A percentile compares a stretch with the other conserved stretches of the same genome.
Conservation (phyloP, 2,888 invertebrate genomes). For the Epinotia brunnichana region DNA sequence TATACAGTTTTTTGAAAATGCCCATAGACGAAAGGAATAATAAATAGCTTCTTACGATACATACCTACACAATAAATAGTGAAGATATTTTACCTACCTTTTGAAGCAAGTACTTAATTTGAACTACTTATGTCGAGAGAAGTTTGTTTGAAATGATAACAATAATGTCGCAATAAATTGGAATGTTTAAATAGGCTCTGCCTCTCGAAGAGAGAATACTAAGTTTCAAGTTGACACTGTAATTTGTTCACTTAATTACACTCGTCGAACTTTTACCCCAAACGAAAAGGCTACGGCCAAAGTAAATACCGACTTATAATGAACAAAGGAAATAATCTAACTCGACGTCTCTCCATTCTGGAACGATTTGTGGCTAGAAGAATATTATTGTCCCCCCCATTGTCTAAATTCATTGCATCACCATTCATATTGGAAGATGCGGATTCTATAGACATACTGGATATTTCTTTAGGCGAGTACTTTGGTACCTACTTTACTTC, state of each 20-base stretch:
- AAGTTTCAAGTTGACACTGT: slow-evolving; percentile 57
- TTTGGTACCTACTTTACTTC: not conserved
- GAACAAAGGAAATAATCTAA: slow-evolving; percentile 28
- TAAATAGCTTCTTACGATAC: too few species aligned
- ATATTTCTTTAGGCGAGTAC: not conserved
- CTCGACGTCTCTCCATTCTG: slow-evolving; percentile 7
- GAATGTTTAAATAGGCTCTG: not conserved
- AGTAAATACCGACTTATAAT: slow-evolving; percentile 29
- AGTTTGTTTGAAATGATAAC: slow-evolving; percentile 3
- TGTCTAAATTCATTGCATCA: not conserved
- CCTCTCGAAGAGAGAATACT: slow-evolving; percentile 41
- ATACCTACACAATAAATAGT: too few species aligned
- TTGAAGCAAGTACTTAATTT: not conserved
- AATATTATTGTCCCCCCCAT: not conserved
- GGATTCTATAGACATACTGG: not conserved
- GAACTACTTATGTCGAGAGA: not conserved
- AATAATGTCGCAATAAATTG: not conserved
- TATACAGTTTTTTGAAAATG: too few species aligned
- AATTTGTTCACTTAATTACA: slow-evolving; percentile 66
- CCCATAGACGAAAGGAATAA: too few species aligned
- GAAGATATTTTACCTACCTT: too few species aligned
- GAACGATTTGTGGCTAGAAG: slow-evolving; percentile 1
- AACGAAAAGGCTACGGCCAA: slow-evolving; percentile 22
- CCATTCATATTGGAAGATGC: not conserved
- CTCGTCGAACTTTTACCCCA: slow-evolving; percentile 44